Conservation (phyloP, 2,113 vertebrate genomes). For the Corvus hawaiiensis region DNA sequence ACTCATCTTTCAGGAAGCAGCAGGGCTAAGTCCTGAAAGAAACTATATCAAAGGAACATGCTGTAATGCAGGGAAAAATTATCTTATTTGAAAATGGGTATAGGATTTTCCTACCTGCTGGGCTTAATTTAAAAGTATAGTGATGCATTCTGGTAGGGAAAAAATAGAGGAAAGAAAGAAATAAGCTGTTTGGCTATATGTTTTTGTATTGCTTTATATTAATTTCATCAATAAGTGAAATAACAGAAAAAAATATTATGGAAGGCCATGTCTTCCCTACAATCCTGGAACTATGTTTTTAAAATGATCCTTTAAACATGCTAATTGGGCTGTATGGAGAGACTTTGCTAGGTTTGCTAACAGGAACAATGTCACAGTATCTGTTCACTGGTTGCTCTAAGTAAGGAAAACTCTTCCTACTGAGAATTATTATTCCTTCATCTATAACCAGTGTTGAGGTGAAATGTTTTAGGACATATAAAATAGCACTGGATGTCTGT, state of each 20-base stretch:
- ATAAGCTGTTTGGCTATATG: background rate
- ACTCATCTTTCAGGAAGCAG: slow-evolving; percentile 26
- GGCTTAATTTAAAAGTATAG: slow-evolving; percentile 29
- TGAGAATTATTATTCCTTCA: background rate
- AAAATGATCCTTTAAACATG: background rate
- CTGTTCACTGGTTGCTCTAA: background rate
- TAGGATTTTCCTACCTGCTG: slow-evolving; percentile 24
- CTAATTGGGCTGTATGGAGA: background rate
- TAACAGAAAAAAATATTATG: background rate
- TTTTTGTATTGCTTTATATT: background rate
- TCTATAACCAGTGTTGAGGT: background rate
- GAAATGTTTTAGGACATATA: background rate
- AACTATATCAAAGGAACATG: background rate
- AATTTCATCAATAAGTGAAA: background rate
- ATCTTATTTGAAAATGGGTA: background rate
- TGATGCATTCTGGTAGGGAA: background rate
- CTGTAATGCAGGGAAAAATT: background rate
- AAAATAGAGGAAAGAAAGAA: background rate
- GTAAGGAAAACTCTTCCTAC: background rate
- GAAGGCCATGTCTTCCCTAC: background rate
- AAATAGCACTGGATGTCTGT: background rate
- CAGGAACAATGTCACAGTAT: background rate
- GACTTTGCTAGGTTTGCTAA: background rate
- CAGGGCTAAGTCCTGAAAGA: background rate
- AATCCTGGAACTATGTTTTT: background rate